These are phyloP conservation scores for Gambusia affinis DNA, from an alignment of 2,113 vertebrate genomes.

Conservation along the genomic window DNA sequence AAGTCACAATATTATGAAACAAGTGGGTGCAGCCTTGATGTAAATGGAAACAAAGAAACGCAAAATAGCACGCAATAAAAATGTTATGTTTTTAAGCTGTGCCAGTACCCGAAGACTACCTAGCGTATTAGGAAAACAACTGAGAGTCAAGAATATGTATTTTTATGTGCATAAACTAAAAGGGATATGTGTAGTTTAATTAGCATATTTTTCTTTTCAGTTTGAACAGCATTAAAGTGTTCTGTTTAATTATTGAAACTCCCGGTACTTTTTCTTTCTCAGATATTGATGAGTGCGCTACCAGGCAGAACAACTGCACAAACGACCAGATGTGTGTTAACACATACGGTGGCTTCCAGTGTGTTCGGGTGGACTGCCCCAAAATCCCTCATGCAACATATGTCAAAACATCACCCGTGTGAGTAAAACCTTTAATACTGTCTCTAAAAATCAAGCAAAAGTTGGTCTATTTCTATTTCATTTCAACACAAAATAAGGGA, in stretches of 20 bases:
- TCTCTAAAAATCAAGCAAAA: not conserved
- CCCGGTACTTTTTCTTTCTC: not conserved
- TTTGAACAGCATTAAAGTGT: not conserved
- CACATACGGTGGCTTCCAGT: constrained; percentile 84
- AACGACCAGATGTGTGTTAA: constrained; percentile 86
- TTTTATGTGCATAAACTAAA: too few relatives aligned
- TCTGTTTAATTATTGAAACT: not conserved
- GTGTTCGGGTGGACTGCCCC: constrained; percentile 85
- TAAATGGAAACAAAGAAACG: too few relatives aligned
- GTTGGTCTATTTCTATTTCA: not conserved
- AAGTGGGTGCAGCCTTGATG: too few relatives aligned
- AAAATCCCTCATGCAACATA: constrained; percentile 82
- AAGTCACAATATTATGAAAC: not conserved
- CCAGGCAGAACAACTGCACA: constrained; percentile 84
- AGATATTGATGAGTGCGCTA: constrained; percentile 87
- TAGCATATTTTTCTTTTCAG: too few relatives aligned
- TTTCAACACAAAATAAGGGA: not conserved
- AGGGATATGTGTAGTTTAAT: too few relatives aligned
- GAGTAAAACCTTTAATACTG: constrained; percentile 55
- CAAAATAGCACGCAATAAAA: too few relatives aligned
- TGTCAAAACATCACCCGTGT: constrained; percentile 86
- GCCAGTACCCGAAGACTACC: not conserved
- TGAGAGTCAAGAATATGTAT: not conserved
- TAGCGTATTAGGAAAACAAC: too few relatives aligned
- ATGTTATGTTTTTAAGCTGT: too few relatives aligned